Conservation (phyloP, 2,113 vertebrate genomes). For the Xiphophorus couchianus region DNA sequence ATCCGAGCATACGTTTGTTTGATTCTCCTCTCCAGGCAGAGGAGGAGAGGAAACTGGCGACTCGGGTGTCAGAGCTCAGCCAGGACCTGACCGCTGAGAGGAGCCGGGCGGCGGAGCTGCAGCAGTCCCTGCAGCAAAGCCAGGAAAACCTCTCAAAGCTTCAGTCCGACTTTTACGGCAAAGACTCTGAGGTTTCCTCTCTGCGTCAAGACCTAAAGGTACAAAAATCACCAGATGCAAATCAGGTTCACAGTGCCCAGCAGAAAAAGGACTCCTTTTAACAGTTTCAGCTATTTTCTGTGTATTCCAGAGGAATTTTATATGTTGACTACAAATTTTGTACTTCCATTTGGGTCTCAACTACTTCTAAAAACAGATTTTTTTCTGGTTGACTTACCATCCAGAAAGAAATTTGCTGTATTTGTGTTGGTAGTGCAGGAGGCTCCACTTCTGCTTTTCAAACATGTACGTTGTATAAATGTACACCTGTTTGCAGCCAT, state of each 20-base stretch:
- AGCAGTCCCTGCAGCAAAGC: slow-evolving; percentile 79
- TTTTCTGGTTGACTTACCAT: too few relatives aligned
- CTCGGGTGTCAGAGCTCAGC: slow-evolving; percentile 78
- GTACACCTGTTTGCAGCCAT: too few relatives aligned
- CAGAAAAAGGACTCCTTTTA: too few relatives aligned
- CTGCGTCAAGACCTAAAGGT: slow-evolving; percentile 95
- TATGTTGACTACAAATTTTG: too few relatives aligned
- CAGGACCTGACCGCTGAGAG: slow-evolving; percentile 84
- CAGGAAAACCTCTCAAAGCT: slow-evolving; percentile 83
- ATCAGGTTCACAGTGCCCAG: background rate
- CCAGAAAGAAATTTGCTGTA: too few relatives aligned
- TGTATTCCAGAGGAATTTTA: too few relatives aligned
- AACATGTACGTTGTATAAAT: too few relatives aligned
- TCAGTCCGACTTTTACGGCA: slow-evolving; percentile 92
- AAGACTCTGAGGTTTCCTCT: slow-evolving; percentile 93
- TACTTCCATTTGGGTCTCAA: too few relatives aligned
- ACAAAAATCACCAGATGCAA: background rate
- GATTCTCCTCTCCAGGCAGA: slow-evolving; percentile 80
- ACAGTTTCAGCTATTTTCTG: too few relatives aligned
- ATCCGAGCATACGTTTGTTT: background rate
- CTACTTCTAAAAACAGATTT: too few relatives aligned
- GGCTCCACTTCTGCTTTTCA: too few relatives aligned
- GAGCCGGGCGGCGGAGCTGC: slow-evolving; percentile 79
- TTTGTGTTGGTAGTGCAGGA: too few relatives aligned
- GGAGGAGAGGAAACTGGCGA: slow-evolving; percentile 84